Percentiles rank a stretch among this genome's conserved stretches.
These are phyloP conservation scores for Eufriesea mexicana DNA, from an alignment of 1,140 invertebrate genomes.

Conservation along the genomic window DNA sequence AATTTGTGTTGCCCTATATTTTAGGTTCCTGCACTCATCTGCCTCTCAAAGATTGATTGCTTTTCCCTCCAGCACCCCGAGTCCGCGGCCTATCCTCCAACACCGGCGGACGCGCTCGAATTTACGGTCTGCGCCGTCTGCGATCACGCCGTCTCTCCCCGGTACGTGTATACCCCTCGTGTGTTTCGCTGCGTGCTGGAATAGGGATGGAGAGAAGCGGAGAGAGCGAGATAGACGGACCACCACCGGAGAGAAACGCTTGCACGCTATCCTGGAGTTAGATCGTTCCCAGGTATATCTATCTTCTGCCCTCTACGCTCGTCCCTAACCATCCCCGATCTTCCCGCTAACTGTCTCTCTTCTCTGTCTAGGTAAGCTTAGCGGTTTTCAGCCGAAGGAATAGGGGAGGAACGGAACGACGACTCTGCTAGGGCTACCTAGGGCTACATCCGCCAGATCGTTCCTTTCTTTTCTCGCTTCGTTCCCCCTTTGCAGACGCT, in stretches of 20 bases:
- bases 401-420: slow-evolving; percentile 5
- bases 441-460: not conserved
- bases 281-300: not conserved
- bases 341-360: not conserved
- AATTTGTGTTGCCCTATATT: slow-evolving; percentile 83
- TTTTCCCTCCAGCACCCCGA: slow-evolving; percentile 70
- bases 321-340: not conserved
- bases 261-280: not conserved
- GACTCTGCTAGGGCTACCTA: not conserved
- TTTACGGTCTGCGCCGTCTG: slow-evolving; percentile 17
- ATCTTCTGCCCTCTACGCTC: not conserved
- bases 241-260: no score
- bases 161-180: not conserved
- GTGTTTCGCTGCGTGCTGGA: not conserved
- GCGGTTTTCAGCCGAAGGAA: not conserved
- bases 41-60: slow-evolving; percentile 82
- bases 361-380: not conserved
- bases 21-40: slow-evolving; percentile 80
- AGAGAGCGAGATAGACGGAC: not conserved
- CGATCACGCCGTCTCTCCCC: not conserved
- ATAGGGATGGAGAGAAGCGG: not conserved
- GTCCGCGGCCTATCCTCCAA: slow-evolving; percentile 42
- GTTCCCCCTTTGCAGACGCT: not conserved
- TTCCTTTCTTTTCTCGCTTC: not conserved
- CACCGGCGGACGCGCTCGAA: slow-evolving; percentile 34